A percentile compares a stretch with the other conserved stretches of the same genome.
phyloP scores from a whole-genome alignment of 2,888 invertebrate species.

The Rhyacophila evoluta region DNA sequence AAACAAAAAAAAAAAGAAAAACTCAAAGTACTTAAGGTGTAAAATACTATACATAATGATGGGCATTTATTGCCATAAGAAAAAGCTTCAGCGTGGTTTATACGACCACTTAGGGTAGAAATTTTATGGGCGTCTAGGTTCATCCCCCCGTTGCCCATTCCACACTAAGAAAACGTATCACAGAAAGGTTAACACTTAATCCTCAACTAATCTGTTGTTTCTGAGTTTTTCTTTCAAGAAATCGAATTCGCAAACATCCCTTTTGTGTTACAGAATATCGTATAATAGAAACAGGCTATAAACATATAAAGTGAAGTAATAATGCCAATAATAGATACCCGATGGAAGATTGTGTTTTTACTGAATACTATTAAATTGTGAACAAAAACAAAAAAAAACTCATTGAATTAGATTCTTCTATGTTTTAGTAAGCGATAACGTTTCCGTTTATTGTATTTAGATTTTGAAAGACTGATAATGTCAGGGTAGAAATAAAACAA shows the following conservation, averaged over 20 bases:
- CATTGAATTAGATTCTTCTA: too few relatives aligned
- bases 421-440: too few relatives aligned
- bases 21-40: constrained; percentile 34
- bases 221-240: constrained; percentile 52
- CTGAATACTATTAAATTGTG: not conserved
- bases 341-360: not conserved
- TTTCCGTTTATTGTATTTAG: too few relatives aligned
- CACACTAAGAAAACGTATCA: constrained; percentile 54
- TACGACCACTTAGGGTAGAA: constrained; percentile 52
- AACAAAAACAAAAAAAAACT: not conserved
- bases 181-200: constrained; percentile 55
- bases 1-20: constrained; percentile 23
- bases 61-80: constrained; percentile 46
- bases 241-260: constrained; percentile 50
- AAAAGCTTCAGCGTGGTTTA: constrained; percentile 47
- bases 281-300: constrained; percentile 5
- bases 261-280: constrained; percentile 7
- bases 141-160: constrained; percentile 29
- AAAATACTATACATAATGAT: constrained; percentile 50
- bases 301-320: constrained; percentile 17
- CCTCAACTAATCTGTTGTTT: constrained; percentile 54
- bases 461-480: too few relatives aligned
- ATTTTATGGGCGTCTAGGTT: constrained; percentile 51
- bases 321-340: not conserved
- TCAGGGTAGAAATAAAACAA: too few relatives aligned